Evolutionary conservation across 2,797 vertebrate genomes (phyloP).

Genomic region (Scyliorhinus canicula): DNA sequence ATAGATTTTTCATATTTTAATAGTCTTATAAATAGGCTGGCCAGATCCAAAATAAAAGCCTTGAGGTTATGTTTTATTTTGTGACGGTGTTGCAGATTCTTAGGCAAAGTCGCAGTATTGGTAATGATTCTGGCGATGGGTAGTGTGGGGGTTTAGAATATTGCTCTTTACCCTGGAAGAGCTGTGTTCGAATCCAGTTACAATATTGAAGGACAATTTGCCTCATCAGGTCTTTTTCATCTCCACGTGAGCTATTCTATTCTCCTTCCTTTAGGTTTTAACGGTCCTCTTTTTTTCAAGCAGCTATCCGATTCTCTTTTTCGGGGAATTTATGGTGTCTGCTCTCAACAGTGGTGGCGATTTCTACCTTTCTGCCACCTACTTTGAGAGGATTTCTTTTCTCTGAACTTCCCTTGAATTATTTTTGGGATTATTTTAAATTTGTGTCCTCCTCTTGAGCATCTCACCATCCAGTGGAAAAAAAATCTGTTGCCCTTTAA

Average conservation of each 20-base stretch:
- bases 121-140: not conserved
- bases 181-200: not conserved
- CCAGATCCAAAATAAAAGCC: not conserved
- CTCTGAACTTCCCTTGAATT: not conserved
- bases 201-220: too few relatives aligned
- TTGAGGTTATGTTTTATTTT: slow-evolving; percentile 9
- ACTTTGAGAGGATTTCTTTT: not conserved
- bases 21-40: not conserved
- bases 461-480: not conserved
- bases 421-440: not conserved
- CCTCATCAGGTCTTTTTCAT: not conserved
- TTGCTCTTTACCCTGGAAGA: not conserved
- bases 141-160: not conserved
- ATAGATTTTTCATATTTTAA: not conserved
- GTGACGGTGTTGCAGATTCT: not conserved
- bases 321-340: not conserved
- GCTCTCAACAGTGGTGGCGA: not conserved
- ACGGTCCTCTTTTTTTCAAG: not conserved
- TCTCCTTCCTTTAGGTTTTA: not conserved
- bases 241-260: not conserved
- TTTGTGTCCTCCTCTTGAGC: not conserved
- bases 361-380: not conserved
- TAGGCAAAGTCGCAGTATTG: not conserved
- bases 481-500: not conserved
- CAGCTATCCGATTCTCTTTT: not conserved